Evolutionary conservation across 1,140 invertebrate genomes (phyloP).

Genomic region (Trichonephila clavata): DNA sequence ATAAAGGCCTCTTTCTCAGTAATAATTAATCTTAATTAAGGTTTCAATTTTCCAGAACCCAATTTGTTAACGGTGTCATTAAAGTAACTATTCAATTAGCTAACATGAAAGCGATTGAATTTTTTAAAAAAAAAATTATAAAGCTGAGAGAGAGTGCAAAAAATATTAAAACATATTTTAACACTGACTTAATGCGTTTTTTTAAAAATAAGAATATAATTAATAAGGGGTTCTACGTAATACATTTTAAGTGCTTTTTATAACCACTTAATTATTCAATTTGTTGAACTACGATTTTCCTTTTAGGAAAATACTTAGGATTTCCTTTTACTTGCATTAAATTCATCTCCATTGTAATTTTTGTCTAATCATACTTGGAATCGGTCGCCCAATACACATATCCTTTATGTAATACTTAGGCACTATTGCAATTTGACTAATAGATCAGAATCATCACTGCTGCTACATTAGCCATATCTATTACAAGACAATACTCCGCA

Average conservation of each 20-base stretch:
- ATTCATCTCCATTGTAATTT: too few species aligned
- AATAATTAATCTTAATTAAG: constrained; percentile 17
- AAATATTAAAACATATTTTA: background rate
- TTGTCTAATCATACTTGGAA: too few species aligned
- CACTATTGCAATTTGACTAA: background rate
- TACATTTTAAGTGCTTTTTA: background rate
- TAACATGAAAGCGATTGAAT: background rate
- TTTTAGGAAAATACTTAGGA: too few species aligned
- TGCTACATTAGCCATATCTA: background rate
- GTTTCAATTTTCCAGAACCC: background rate
- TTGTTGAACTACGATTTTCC: too few species aligned
- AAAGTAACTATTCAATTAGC: background rate
- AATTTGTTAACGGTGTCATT: background rate
- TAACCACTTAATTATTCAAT: background rate
- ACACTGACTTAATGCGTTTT: background rate
- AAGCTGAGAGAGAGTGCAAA: background rate
- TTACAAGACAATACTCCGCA: background rate
- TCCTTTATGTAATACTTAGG: too few species aligned
- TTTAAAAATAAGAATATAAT: background rate
- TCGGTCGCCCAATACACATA: too few species aligned
- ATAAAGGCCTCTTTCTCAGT: background rate
- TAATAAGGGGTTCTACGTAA: background rate
- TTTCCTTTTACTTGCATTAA: too few species aligned
- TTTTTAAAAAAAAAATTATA: background rate
- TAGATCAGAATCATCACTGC: background rate